phyloP scores from a whole-genome alignment of 2,888 invertebrate species.

The Baronia brevicornis region DNA sequence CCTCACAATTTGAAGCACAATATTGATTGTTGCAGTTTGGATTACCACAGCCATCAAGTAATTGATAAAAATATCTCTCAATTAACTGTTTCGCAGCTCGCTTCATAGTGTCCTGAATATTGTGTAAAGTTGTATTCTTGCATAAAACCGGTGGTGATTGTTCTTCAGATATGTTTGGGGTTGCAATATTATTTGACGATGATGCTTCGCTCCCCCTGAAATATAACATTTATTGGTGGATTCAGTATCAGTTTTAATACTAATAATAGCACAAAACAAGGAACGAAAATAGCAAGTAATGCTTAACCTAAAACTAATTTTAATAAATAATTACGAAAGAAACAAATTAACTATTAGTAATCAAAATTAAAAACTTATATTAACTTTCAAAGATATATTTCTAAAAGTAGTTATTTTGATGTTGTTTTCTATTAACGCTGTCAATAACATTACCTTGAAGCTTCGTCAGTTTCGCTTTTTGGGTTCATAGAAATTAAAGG shows the following conservation, averaged over 20 bases:
- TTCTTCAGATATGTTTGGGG: conserved; percentile 51
- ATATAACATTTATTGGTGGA: conserved; percentile 22
- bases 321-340: conserved; percentile 18
- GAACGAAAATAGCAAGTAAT: conserved; percentile 67
- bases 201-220: conserved; percentile 72
- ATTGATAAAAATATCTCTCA: conserved; percentile 93
- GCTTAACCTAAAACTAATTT: conserved; percentile 33
- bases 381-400: no score
- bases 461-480: conserved; percentile 73
- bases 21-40: conserved; percentile 88
- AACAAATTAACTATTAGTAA: neutral
- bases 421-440: no score
- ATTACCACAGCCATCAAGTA: conserved; percentile 94
- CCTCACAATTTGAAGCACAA: conserved; percentile 93
- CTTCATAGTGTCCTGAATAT: conserved; percentile 80
- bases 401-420: no score
- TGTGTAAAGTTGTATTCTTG: conserved; percentile 36
- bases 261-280: conserved; percentile 47
- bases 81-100: conserved; percentile 89
- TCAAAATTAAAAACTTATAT: conserved; percentile 1
- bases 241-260: conserved; percentile 20
- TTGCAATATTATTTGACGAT: conserved; percentile 57
- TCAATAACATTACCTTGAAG: conserved; percentile 65
- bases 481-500: conserved; percentile 72
- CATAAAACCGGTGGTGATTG: conserved; percentile 51